phyloP scores from a whole-genome alignment of 2,113 vertebrate genomes.

The Macrotis lagotis region DNA sequence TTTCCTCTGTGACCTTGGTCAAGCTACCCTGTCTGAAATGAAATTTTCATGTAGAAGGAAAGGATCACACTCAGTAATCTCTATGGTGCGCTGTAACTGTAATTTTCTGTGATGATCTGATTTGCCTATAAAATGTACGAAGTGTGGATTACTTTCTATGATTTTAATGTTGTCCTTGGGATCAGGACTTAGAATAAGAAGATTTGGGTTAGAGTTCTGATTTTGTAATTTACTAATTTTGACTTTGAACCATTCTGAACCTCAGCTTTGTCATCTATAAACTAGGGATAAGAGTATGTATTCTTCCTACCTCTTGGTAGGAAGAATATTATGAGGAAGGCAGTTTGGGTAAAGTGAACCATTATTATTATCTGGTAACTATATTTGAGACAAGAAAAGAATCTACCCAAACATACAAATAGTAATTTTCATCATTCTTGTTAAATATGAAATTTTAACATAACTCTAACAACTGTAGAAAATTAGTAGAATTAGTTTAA shows the following conservation, averaged over 20 bases:
- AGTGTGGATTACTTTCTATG: slow-evolving; percentile 2
- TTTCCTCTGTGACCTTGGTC: background rate
- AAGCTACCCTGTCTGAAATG: background rate
- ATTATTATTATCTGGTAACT: background rate
- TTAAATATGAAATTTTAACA: background rate
- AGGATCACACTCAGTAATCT: background rate
- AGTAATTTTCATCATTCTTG: background rate
- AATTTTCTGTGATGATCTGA: background rate
- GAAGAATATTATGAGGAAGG: background rate
- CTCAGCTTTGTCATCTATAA: background rate
- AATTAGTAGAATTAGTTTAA: background rate
- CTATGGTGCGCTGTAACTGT: background rate
- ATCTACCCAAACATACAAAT: background rate
- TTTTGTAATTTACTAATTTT: background rate
- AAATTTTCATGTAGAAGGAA: background rate
- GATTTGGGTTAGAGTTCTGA: background rate
- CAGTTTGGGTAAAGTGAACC: background rate
- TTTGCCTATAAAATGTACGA: slow-evolving; percentile 4
- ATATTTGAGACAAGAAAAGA: background rate
- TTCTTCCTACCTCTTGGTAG: background rate
- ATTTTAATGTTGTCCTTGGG: background rate
- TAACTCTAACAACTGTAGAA: background rate
- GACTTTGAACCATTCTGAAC: background rate
- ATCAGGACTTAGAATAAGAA: background rate
- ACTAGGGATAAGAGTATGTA: background rate